These are phyloP conservation scores for Oryzias celebensis DNA, from an alignment of 2,113 vertebrate genomes.

Conservation along the genomic window DNA sequence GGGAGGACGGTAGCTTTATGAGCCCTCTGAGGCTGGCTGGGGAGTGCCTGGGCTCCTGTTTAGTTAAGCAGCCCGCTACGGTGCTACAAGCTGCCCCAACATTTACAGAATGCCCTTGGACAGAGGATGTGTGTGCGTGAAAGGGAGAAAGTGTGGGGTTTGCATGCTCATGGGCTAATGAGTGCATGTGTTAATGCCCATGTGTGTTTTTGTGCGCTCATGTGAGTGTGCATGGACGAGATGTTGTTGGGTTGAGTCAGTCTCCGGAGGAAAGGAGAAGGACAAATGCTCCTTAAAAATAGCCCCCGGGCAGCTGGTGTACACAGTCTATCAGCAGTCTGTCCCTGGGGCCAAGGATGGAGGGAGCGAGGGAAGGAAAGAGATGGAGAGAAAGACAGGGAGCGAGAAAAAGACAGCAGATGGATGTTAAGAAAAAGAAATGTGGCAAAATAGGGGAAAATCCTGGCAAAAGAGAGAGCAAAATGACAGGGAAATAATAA, in stretches of 20 bases:
- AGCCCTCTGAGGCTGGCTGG: conserved; percentile 70
- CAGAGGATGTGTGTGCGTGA: conserved; percentile 56
- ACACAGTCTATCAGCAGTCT: conserved; percentile 80
- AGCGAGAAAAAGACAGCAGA: conserved; percentile 46
- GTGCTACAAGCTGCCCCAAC: conserved; percentile 69
- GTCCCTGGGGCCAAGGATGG: conserved; percentile 74
- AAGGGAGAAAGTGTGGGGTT: conserved; percentile 60
- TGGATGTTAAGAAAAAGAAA: conserved; percentile 63
- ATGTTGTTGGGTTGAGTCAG: conserved; percentile 80
- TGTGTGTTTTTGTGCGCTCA: conserved; percentile 65
- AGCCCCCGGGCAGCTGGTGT: conserved; percentile 78
- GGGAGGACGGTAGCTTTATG: conserved; percentile 71
- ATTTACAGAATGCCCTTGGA: conserved; percentile 77
- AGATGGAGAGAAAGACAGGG: conserved; percentile 20
- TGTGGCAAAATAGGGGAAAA: conserved; percentile 54
- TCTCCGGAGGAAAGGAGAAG: conserved; percentile 76
- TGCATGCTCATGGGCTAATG: conserved; percentile 77
- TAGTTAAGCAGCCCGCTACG: conserved; percentile 62
- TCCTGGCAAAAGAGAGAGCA: conserved; percentile 45
- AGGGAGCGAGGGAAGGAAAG: conserved; percentile 23
- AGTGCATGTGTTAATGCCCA: conserved; percentile 77
- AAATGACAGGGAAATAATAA: conserved; percentile 13
- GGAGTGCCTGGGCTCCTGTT: conserved; percentile 66
- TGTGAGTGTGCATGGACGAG: conserved; percentile 58
- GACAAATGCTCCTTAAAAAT: conserved; percentile 83